Evolutionary conservation across 2,888 invertebrate genomes (phyloP).

Genomic region (Blera fallax): DNA sequence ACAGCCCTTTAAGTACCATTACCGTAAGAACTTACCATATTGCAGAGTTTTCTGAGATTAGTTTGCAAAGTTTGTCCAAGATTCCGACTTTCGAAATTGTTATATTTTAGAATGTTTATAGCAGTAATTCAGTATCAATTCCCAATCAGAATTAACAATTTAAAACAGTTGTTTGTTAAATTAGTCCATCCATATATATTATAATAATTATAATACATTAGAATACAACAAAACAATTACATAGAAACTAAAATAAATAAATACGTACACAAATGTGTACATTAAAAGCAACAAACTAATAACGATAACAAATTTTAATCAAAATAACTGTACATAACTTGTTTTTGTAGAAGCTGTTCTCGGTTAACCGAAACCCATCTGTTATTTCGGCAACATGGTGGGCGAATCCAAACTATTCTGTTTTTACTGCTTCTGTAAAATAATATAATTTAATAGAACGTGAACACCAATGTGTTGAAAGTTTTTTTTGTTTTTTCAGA

Average conservation of each 20-base stretch:
- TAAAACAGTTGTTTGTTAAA: conserved; percentile 11
- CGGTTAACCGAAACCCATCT: conserved; percentile 46
- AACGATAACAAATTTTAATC: conserved; percentile 17
- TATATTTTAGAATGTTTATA: not conserved
- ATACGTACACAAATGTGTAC: conserved; percentile 17
- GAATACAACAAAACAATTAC: conserved; percentile 1
- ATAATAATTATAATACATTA: conserved; percentile 1
- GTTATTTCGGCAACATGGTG: conserved; percentile 23
- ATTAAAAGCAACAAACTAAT: conserved; percentile 40
- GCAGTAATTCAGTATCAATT: not conserved
- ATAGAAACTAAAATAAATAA: not conserved
- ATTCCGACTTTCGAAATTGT: not conserved
- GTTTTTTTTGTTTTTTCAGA: too few relatives aligned
- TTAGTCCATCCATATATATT: conserved; percentile 15
- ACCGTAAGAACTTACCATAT: not conserved
- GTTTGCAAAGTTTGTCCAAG: too few relatives aligned
- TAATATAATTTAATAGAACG: conserved; percentile 29
- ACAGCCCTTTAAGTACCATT: not conserved
- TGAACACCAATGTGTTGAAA: conserved; percentile 45
- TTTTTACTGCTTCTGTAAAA: conserved; percentile 50
- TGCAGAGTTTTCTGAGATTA: too few relatives aligned
- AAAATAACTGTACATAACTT: not conserved
- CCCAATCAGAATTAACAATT: conserved; percentile 3
- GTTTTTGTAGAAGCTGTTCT: conserved; percentile 30
- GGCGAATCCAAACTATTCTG: conserved; percentile 54